Evolutionary conservation across 2,888 invertebrate species (phyloP).

Genomic region (Agrotis ipsilon): DNA sequence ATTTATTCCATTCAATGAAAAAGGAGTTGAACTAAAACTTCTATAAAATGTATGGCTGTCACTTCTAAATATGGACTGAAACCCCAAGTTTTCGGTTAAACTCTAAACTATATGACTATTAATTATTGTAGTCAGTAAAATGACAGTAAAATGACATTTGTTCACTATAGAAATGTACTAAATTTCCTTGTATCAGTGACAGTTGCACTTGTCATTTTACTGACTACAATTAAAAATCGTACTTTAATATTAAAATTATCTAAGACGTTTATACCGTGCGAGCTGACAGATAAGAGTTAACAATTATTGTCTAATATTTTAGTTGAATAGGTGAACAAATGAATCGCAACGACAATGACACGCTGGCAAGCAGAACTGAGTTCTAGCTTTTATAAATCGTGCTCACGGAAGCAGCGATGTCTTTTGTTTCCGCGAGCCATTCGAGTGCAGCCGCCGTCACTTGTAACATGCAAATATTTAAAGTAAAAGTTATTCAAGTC

Average conservation of each 20-base stretch:
- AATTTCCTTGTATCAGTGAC: too few relatives aligned
- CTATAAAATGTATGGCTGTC: neutral
- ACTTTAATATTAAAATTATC: too few relatives aligned
- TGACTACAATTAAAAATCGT: too few relatives aligned
- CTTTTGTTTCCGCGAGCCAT: conserved; percentile 3
- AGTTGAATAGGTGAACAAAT: conserved; percentile 6
- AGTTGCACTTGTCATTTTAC: too few relatives aligned
- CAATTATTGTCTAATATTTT: neutral
- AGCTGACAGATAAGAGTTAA: neutral
- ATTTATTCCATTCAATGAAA: neutral
- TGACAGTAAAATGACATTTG: too few relatives aligned
- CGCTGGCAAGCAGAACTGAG: neutral
- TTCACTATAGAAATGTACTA: too few relatives aligned
- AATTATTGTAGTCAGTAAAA: too few relatives aligned
- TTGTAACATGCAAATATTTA: conserved; percentile 7
- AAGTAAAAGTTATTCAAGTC: conserved; percentile 16
- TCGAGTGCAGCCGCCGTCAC: conserved; percentile 19
- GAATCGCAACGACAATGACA: neutral
- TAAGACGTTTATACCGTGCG: neutral
- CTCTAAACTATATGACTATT: too few relatives aligned
- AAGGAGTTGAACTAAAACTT: neutral
- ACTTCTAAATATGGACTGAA: neutral
- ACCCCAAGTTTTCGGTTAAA: neutral
- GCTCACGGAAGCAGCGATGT: conserved; percentile 1
- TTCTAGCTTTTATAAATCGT: conserved; percentile 19